A percentile compares a stretch with the other conserved stretches of the same genome.
Evolutionary conservation across 1,140 invertebrate species (phyloP).

Genomic region (Diachasmimorpha longicaudata): DNA sequence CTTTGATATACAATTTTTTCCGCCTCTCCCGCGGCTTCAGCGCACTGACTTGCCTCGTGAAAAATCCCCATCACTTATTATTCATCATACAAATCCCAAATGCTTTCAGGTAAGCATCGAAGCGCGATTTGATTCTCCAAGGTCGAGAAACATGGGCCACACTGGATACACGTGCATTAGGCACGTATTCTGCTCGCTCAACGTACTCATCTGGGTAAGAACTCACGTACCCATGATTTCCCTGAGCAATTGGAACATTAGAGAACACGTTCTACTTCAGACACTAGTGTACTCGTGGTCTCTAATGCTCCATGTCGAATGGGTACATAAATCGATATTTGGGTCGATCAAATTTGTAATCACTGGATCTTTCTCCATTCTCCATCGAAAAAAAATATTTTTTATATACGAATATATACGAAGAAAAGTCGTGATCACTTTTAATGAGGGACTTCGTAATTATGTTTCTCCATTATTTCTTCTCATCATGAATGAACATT

Average conservation of each 20-base stretch:
- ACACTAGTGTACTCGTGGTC: background rate
- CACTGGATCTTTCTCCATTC: too few species aligned
- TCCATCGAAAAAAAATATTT: too few species aligned
- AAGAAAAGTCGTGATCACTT: too few species aligned
- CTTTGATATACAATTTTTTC: background rate
- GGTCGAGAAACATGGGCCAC: conserved; percentile 65
- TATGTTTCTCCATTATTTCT: too few species aligned
- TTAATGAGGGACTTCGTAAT: too few species aligned
- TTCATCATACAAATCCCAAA: background rate
- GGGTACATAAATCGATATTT: background rate
- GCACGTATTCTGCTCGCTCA: conserved; percentile 77
- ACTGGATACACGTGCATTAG: conserved; percentile 80
- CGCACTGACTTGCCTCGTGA: background rate
- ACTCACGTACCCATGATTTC: background rate
- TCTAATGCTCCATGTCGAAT: background rate
- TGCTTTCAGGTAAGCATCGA: conserved; percentile 37
- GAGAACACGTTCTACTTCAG: background rate
- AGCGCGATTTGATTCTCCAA: conserved; percentile 21
- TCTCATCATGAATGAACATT: background rate
- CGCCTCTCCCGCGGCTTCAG: background rate
- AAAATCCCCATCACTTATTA: background rate
- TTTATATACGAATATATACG: too few species aligned
- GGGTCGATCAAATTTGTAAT: conserved; percentile 6
- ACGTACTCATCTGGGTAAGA: conserved; percentile 76
- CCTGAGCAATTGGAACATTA: background rate